phyloP scores from a whole-genome alignment of 2,797 vertebrate genomes.

The Danio jaintianensis region DNA sequence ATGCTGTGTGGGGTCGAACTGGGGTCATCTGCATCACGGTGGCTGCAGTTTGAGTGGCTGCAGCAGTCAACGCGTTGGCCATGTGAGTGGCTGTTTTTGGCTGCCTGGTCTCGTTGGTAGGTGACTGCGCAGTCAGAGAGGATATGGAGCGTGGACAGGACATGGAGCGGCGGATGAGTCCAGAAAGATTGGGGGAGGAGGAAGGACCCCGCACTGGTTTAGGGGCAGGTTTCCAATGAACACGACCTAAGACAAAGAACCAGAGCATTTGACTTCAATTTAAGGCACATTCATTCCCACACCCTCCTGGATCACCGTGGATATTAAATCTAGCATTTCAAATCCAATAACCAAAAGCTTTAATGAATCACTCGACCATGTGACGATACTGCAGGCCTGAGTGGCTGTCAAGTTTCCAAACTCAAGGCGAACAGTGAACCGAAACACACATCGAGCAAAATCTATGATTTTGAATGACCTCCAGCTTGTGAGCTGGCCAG shows the following conservation, averaged over 20 bases:
- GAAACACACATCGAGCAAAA: constrained; percentile 60
- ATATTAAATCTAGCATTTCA: constrained; percentile 48
- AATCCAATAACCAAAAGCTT: constrained; percentile 44
- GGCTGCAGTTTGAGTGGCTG: constrained; percentile 63
- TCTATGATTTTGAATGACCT: constrained; percentile 70
- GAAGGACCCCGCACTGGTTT: constrained; percentile 79
- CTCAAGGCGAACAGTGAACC: constrained; percentile 62
- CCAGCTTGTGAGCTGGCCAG: constrained; percentile 73
- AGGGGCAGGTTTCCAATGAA: constrained; percentile 80
- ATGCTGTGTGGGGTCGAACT: constrained; percentile 78
- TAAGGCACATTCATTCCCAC: constrained; percentile 33
- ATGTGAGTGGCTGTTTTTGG: constrained; percentile 45
- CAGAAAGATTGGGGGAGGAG: constrained; percentile 77
- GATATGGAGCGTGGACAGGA: constrained; percentile 97
- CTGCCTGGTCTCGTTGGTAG: constrained; percentile 78
- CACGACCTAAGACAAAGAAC: constrained; percentile 73
- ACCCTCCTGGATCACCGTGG: background rate
- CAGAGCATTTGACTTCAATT: constrained; percentile 53
- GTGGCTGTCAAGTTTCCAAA: constrained; percentile 43
- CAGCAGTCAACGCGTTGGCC: constrained; percentile 62
- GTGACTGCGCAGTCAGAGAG: constrained; percentile 80
- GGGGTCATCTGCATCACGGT: constrained; percentile 69
- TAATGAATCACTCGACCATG: constrained; percentile 59
- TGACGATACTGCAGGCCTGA: constrained; percentile 48
- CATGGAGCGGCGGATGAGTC: constrained; percentile 91